Base-by-base conservation (phyloP, 2,113 vertebrate genomes). In the Nycticebus coucang region DNA sequence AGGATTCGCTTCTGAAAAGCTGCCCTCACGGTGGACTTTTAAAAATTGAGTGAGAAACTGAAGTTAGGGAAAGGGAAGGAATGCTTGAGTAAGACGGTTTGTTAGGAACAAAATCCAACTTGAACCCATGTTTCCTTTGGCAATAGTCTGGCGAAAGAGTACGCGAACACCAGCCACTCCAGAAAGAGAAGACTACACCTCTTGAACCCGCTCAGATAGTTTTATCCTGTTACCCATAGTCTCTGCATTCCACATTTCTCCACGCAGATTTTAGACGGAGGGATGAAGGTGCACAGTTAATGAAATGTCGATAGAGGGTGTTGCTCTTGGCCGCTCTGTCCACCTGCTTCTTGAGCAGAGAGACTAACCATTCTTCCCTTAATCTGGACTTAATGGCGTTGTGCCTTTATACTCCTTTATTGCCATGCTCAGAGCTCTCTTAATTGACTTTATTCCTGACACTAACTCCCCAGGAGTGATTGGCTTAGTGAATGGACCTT, bases 181-280 rank as follows among this genome's bases (percentile, higher is more conserved):
- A 35, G 7, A 5, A 74, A 45, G 33, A 72, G 74, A 45, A 64
- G 62, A 19, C 69, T 41, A 5, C 37, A 53, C 17, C 50, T 75
- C 60, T 71, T 55, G 24, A 71, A 28, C 14, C 60, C 13, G 19
- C 30, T 22, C 50, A 33, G 10, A 7, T n/a, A 55, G 5, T 21
- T 33, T 11, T 15, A 1, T 37, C 57, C 2, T 11, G 21, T 1
- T 14, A n/a, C 41, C 22, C 33, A 0, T 13, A 1, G 21, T 5
- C 10, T 37, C 24, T 50, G 1, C 53, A 1, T 5, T 11, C 7
- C 12, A 30, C 13, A 2, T 5, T n/a, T 5, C 26, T 80, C 13
- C 33, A 0, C 21, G 7, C 3, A 13, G 28, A 41, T 33, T 3
- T 2, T 22, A 50, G 69, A 55, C 3, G 4, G 59, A 50, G 37